phyloP scores from a whole-genome alignment of 2,113 vertebrate species.

The Garra rufa region DNA sequence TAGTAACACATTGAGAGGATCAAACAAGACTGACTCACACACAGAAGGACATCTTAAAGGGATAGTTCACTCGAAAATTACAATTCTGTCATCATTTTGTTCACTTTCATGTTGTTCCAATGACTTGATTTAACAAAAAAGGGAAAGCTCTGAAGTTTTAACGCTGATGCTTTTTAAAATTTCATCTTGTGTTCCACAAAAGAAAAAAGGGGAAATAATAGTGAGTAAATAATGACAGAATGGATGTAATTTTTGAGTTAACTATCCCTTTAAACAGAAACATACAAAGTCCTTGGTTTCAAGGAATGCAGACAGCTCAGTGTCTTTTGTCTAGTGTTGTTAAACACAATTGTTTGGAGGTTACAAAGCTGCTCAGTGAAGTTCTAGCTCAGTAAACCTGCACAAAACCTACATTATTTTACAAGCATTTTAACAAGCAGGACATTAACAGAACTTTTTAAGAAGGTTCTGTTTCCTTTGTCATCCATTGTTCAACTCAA shows the following conservation, averaged over 20 bases:
- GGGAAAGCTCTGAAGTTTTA: background rate
- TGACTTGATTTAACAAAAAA: background rate
- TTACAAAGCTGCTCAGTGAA: background rate
- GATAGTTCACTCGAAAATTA: background rate
- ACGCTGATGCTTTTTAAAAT: background rate
- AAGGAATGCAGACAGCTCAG: background rate
- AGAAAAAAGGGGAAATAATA: background rate
- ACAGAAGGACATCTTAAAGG: background rate
- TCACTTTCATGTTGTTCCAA: background rate
- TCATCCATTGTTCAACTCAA: background rate
- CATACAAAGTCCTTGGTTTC: background rate
- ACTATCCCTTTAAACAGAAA: background rate
- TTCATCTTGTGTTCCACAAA: background rate
- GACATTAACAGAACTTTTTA: background rate
- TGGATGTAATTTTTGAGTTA: background rate
- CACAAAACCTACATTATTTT: background rate
- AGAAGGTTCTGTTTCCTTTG: too few relatives aligned
- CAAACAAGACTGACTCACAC: conserved; percentile 7
- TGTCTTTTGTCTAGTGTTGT: background rate
- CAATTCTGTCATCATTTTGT: background rate
- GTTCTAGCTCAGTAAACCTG: background rate
- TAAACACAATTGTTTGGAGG: background rate
- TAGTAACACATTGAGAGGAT: background rate
- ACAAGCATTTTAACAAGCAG: background rate
- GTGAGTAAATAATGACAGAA: background rate